Base-by-base conservation (phyloP, 2,113 vertebrate species). In the Hemiscyllium ocellatum region DNA sequence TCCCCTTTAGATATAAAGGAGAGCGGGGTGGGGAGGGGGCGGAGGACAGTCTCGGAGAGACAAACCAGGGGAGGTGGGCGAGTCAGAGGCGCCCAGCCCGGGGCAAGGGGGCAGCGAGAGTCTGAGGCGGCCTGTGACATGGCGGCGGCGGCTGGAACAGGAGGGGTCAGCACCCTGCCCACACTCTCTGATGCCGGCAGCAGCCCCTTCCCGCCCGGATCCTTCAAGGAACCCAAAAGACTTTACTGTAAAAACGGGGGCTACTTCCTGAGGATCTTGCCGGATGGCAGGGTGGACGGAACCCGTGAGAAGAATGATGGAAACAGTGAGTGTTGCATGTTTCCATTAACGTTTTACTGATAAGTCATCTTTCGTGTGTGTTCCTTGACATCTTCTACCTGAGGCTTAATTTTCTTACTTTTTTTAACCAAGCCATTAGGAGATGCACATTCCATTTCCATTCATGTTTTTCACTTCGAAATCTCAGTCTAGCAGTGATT, bases 161-260 rank as follows among this genome's bases (percentile, higher is more conserved):
- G 98, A 96, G 97, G 97, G 94, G 98, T 99, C 98, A 98, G 98
- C 96, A 99, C 99, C 37, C 97, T 99, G 96, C 98, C 98, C 76
- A 96, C 97, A 68, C 96, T 97, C 95, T 96, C 98, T 96, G 98
- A 98, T 96, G 97, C 98, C 65, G 97, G 97, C 95, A 96, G 98
- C 93, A 96, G 97, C 72, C 97, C 98, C 80, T 99, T 99, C 86
- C 97, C 98, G 0, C 98, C 98, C 0, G 98, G 98, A 8, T 97
- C 97, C 97, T 99, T 99, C 97, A 99, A 98, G 97, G 99, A 99
- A 19, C 99, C 99, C 96, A 99, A 99, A 96, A 97, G 98, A 94
- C 98, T 99, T 5, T 99, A 99, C 97, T 99, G 99, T 97, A 99
- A 99, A 96, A 99, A 99, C 96, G 99, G 99, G 6, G 99, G 99